A percentile compares a stretch with the other conserved stretches of the same genome.
phyloP scores from a whole-genome alignment of 2,888 invertebrate genomes.

The Crepidodera aurea region DNA sequence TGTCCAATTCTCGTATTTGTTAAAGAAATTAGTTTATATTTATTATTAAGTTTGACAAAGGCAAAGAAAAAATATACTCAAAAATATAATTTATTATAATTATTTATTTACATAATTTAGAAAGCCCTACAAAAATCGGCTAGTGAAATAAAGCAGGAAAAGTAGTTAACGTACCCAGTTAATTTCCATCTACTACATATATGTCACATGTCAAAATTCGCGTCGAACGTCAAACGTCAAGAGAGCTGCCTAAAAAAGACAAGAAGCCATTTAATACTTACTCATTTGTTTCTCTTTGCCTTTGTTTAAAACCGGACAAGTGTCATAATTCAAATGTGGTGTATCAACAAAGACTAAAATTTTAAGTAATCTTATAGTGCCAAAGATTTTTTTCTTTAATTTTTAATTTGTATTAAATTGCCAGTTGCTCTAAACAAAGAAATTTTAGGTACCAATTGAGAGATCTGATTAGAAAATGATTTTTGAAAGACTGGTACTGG shows the following conservation, averaged over 20 bases:
- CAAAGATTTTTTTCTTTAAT: constrained; percentile 41
- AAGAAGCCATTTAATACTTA: too few species aligned
- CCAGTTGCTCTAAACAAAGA: constrained; percentile 6
- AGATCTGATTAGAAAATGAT: constrained; percentile 2
- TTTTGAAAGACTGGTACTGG: constrained; percentile 46
- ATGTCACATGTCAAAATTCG: too few species aligned
- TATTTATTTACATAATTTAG: too few species aligned
- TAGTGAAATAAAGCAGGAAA: too few species aligned
- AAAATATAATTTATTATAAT: too few species aligned
- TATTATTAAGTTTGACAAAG: constrained; percentile 1
- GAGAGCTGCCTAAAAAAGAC: too few species aligned
- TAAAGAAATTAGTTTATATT: constrained; percentile 1
- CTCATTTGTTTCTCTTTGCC: not conserved
- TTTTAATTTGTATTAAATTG: constrained; percentile 29
- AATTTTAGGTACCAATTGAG: constrained; percentile 13
- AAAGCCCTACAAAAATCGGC: too few species aligned
- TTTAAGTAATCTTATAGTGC: constrained; percentile 40
- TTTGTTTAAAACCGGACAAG: constrained; percentile 3
- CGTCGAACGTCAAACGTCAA: too few species aligned
- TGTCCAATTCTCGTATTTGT: not conserved
- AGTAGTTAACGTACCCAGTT: too few species aligned
- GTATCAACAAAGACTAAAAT: constrained; percentile 34
- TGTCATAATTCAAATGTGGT: constrained; percentile 33
- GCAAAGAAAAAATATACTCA: not conserved
- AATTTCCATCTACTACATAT: too few species aligned